Percentiles rank a stretch among this genome's conserved stretches.
Evolutionary conservation across 1,140 invertebrate species (phyloP).

Genomic region (Drosophila murphyi): DNA sequence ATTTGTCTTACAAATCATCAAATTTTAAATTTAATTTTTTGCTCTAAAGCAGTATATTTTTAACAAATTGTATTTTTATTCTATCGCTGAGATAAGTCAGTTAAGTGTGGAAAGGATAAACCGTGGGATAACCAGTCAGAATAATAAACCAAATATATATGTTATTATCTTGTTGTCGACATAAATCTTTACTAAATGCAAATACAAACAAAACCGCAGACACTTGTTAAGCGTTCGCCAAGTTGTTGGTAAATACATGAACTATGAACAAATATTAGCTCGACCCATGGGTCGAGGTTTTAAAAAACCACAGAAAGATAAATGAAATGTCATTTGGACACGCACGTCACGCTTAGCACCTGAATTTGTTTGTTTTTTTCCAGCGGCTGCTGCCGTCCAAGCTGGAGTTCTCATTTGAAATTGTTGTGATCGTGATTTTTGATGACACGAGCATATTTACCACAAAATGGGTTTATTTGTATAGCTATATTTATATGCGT

Average conservation of each 20-base stretch:
- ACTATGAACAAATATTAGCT: conserved; percentile 65
- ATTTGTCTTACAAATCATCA: too few species aligned
- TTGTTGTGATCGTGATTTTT: conserved; percentile 69
- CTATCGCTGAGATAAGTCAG: neutral
- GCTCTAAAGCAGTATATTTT: conserved; percentile 1
- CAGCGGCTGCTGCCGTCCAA: conserved; percentile 16
- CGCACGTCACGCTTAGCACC: conserved; percentile 61
- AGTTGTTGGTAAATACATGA: conserved; percentile 53
- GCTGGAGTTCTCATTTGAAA: conserved; percentile 12
- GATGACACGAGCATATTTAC: conserved; percentile 75
- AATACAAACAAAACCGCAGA: conserved; percentile 43
- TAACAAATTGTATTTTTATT: neutral
- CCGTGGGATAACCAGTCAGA: conserved; percentile 5
- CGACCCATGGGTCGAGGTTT: conserved; percentile 32
- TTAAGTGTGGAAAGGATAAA: conserved; percentile 13
- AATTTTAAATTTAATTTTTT: neutral
- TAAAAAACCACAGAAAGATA: conserved; percentile 52
- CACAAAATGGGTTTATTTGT: conserved; percentile 75
- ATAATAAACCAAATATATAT: neutral
- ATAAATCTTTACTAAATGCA: conserved; percentile 6
- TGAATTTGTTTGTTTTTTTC: conserved; percentile 53
- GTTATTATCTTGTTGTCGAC: conserved; percentile 25
- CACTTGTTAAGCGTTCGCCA: conserved; percentile 69
- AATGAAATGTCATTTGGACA: conserved; percentile 69
- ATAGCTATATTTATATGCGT: conserved; percentile 39